Conservation (phyloP, 1,140 invertebrate genomes). For the Diabrotica undecimpunctata region DNA sequence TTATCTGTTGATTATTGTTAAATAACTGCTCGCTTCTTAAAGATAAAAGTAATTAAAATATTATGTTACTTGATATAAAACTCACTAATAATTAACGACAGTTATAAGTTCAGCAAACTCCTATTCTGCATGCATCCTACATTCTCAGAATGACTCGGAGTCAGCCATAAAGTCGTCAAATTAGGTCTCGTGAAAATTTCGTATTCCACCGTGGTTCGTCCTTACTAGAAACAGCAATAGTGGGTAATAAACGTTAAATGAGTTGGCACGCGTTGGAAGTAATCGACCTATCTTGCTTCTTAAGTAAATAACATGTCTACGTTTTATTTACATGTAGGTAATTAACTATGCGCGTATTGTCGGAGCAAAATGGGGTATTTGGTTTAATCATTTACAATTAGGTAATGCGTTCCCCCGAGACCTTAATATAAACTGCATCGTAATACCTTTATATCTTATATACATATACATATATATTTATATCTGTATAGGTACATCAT, state of each 20-base stretch:
- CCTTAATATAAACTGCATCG: too few relatives aligned
- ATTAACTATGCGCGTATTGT: background rate
- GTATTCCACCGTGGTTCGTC: background rate
- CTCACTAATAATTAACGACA: background rate
- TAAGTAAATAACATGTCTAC: background rate
- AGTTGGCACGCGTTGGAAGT: background rate
- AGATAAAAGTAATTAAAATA: background rate
- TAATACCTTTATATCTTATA: too few relatives aligned
- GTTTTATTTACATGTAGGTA: background rate
- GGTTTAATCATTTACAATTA: too few relatives aligned
- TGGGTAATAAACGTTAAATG: slow-evolving; percentile 2
- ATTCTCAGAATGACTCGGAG: background rate
- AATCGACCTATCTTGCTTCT: background rate
- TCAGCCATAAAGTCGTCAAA: background rate
- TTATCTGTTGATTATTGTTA: too few relatives aligned
- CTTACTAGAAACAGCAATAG: background rate
- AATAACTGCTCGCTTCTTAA: background rate
- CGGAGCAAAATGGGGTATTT: too few relatives aligned
- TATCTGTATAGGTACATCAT: too few relatives aligned
- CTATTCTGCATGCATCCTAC: background rate
- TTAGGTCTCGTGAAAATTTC: background rate
- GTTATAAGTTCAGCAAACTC: background rate
- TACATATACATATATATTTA: too few relatives aligned
- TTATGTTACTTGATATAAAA: background rate
- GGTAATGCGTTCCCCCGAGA: too few relatives aligned